A percentile compares a stretch with the other conserved stretches of the same genome.
Conservation (phyloP, 1,140 invertebrate genomes). For the Drosophila mojavensis region DNA sequence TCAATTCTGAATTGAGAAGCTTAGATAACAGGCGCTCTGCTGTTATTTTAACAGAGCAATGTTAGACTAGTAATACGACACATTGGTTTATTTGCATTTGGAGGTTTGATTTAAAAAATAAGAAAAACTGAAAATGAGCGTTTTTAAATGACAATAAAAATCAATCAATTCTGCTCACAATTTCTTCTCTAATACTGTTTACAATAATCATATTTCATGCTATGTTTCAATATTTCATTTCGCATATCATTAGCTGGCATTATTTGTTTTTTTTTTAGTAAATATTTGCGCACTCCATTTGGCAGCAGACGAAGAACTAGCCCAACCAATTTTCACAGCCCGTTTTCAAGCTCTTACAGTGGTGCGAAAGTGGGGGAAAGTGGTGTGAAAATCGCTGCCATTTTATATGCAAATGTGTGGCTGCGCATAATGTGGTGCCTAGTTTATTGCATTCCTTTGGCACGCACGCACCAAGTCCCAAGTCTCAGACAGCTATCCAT, state of each 20-base stretch:
- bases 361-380: neutral
- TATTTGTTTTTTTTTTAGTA: slow-evolving; percentile 2
- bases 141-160: no score
- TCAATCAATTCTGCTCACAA: no score
- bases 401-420: slow-evolving; percentile 49
- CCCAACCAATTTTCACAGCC: neutral
- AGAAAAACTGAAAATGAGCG: no score
- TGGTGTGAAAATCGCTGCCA: slow-evolving; percentile 19
- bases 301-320: neutral
- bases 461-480: slow-evolving; percentile 32
- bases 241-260: slow-evolving; percentile 7
- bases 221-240: no score
- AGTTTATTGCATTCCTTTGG: slow-evolving; percentile 55
- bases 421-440: slow-evolving; percentile 48
- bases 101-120: no score
- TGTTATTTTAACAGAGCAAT: no score
- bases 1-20: no score
- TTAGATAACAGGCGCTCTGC: no score
- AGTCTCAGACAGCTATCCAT: slow-evolving; percentile 3
- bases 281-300: slow-evolving; percentile 42
- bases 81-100: no score
- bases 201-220: no score
- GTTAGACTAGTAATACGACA: no score
- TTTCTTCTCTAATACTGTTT: no score
- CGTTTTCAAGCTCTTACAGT: slow-evolving; percentile 22